Percentiles rank a stretch among this genome's conserved stretches.
Conservation (phyloP, 2,113 vertebrate genomes). For the Upupa epops region DNA sequence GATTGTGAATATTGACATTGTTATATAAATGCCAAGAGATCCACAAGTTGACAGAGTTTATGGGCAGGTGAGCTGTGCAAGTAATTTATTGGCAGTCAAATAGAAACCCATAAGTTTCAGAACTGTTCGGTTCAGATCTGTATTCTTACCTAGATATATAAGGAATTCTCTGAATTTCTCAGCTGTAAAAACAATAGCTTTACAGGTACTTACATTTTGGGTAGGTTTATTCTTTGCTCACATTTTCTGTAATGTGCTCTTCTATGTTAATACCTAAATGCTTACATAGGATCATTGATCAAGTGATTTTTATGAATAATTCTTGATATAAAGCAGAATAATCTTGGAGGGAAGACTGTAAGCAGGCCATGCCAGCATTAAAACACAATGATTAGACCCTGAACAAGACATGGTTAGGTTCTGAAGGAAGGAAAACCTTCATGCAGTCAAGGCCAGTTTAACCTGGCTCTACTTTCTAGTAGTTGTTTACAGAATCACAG, state of each 20-base stretch:
- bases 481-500: rapidly evolving
- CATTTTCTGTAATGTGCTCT: not conserved
- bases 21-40: not conserved
- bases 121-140: not conserved
- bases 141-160: not conserved
- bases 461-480: not conserved
- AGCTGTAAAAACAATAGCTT: not conserved
- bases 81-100: not conserved
- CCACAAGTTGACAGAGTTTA: not conserved
- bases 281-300: not conserved
- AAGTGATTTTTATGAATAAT: not conserved
- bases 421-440: not conserved
- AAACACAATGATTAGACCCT: not conserved
- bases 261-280: not conserved
- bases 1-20: not conserved
- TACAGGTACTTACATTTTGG: not conserved
- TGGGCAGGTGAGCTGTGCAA: not conserved
- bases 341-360: not conserved
- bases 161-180: not conserved
- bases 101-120: not conserved
- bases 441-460: not conserved
- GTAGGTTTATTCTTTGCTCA: not conserved
- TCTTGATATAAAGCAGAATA: not conserved
- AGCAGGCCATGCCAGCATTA: not conserved
- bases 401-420: no score